Conservation (phyloP, 2,888 invertebrate genomes). For the Saturnia japonica region DNA sequence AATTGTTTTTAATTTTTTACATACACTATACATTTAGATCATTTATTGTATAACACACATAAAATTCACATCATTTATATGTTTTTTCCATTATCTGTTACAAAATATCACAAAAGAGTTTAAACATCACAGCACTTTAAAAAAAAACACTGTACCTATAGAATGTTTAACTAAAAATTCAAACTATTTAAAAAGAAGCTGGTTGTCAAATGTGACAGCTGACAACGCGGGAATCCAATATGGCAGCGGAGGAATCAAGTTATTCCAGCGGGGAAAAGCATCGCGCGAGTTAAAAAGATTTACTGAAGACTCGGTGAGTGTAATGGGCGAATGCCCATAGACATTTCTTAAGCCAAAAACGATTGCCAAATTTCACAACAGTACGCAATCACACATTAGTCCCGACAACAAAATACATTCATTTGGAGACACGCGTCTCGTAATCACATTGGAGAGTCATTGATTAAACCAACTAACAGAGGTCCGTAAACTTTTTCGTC, state of each 20-base stretch:
- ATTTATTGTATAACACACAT: not conserved
- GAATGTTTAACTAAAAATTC: not conserved
- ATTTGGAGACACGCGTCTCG: not conserved
- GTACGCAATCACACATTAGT: slow-evolving; percentile 1
- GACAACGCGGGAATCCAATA: slow-evolving; percentile 37
- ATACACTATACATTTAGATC: not conserved
- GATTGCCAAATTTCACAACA: slow-evolving; percentile 75
- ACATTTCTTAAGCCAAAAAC: slow-evolving; percentile 51
- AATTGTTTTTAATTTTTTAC: not conserved
- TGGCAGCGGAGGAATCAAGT: slow-evolving; percentile 36
- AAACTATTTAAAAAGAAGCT: slow-evolving; percentile 21
- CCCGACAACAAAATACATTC: not conserved
- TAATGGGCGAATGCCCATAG: slow-evolving; percentile 48
- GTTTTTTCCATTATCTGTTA: not conserved
- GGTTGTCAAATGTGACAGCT: slow-evolving; percentile 35
- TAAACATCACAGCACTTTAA: not conserved
- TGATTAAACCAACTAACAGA: not conserved
- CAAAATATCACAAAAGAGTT: not conserved
- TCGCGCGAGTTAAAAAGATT: slow-evolving; percentile 38
- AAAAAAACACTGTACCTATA: not conserved
- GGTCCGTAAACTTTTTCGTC: too few relatives aligned
- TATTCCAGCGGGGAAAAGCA: slow-evolving; percentile 57
- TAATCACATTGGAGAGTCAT: not conserved
- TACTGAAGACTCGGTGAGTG: slow-evolving; percentile 32
- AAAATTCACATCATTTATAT: not conserved